Percentiles rank a stretch among this genome's conserved stretches.
Evolutionary conservation across 2,797 vertebrate genomes (phyloP).

Genomic region (Thaleichthys pacificus): DNA sequence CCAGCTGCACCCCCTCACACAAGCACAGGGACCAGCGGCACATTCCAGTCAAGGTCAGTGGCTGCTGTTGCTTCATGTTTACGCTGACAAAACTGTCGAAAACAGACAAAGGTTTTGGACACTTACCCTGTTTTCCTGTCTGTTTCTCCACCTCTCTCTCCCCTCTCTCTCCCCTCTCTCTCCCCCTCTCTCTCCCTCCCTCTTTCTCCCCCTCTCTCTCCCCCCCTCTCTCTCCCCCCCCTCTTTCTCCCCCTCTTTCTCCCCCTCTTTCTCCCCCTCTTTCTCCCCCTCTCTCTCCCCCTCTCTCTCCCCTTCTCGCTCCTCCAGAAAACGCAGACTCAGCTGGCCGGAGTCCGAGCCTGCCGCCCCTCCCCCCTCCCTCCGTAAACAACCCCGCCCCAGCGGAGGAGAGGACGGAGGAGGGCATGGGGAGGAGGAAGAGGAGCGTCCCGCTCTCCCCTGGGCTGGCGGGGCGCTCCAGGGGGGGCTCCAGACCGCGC

Average conservation of each 20-base stretch:
- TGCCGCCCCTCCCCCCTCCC: constrained; percentile 53
- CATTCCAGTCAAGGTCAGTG: constrained; percentile 69
- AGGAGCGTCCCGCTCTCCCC: constrained; percentile 7
- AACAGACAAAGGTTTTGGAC: constrained; percentile 19
- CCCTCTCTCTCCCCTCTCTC: not conserved
- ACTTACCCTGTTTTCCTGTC: constrained; percentile 19
- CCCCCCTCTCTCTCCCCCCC: constrained; percentile 2
- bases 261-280: not conserved
- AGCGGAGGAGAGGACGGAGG: constrained; percentile 36
- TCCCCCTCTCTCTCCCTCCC: too few species aligned
- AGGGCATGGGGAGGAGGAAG: constrained; percentile 20
- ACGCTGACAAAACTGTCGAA: not conserved
- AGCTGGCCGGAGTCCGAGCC: constrained; percentile 75
- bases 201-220: not conserved
- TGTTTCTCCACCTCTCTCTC: not conserved
- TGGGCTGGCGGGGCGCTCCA: constrained; percentile 12
- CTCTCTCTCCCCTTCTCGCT: constrained; percentile 1
- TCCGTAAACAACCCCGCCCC: constrained; percentile 54
- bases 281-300: not conserved
- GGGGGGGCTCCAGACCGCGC: constrained; percentile 10
- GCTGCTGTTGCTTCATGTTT: not conserved
- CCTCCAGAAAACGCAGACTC: constrained; percentile 75
- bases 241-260: too few species aligned
- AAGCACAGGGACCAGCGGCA: constrained; percentile 70
- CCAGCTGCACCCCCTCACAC: constrained; percentile 60